Conservation (phyloP, 2,797 vertebrate species). For the Darevskia nairensis region DNA sequence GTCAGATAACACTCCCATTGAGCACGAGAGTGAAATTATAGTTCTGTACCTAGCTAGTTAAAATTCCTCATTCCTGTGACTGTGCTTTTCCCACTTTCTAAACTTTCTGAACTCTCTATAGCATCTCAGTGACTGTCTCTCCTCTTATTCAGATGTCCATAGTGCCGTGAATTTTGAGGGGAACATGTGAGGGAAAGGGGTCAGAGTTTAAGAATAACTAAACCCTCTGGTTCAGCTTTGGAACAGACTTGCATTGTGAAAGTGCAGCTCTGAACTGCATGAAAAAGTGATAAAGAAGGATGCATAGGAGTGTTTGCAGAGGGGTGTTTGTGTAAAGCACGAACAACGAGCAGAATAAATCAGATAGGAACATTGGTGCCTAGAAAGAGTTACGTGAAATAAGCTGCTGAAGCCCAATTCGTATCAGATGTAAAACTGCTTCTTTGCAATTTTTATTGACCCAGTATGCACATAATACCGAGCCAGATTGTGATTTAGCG, state of each 20-base stretch:
- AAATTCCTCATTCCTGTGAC: neutral
- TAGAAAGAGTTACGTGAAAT: neutral
- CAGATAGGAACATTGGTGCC: neutral
- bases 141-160: neutral
- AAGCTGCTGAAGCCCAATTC: neutral
- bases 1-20: neutral
- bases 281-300: neutral
- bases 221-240: neutral
- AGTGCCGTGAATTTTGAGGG: neutral
- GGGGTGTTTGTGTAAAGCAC: neutral
- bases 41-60: neutral
- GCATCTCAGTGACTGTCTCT: accelerated
- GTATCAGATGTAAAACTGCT: neutral
- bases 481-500: too few relatives aligned
- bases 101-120: constrained; percentile 9
- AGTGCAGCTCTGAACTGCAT: neutral
- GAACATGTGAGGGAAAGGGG: neutral
- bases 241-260: neutral
- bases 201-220: neutral
- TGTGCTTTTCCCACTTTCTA: neutral
- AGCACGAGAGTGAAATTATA: neutral
- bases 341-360: neutral
- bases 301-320: neutral
- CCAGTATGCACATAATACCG: neutral
- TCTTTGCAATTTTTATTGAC: neutral